These are phyloP conservation scores for Salarias fasciatus DNA, from an alignment of 2,797 vertebrate species.

Conservation along the genomic window DNA sequence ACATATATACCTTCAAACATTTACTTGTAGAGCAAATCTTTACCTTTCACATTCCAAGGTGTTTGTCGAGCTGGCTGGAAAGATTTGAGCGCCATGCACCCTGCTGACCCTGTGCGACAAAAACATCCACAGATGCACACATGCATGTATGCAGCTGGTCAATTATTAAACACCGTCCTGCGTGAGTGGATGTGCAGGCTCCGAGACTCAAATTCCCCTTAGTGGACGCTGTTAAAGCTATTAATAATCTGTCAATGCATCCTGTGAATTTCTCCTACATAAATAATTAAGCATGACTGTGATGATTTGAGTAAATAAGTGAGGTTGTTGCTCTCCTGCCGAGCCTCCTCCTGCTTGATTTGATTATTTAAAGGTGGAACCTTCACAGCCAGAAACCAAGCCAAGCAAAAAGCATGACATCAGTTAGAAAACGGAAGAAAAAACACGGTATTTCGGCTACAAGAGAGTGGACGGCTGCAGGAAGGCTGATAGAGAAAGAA, in stretches of 20 bases:
- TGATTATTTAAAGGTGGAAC: too few species aligned
- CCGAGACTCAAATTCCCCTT: conserved; percentile 5
- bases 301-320: too few species aligned
- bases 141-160: conserved; percentile 21
- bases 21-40: conserved; percentile 6
- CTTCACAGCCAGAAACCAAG: too few species aligned
- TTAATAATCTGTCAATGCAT: conserved; percentile 1
- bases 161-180: conserved; percentile 38
- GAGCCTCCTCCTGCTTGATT: too few species aligned
- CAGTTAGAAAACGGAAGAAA: neutral
- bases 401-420: too few species aligned
- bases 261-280: neutral
- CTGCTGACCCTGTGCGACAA: too few species aligned
- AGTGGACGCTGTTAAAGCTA: neutral
- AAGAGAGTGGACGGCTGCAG: neutral
- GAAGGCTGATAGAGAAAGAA: conserved; percentile 40
- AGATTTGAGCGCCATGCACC: neutral
- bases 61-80: neutral
- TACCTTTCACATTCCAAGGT: conserved; percentile 12
- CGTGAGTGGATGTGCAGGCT: conserved; percentile 8
- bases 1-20: conserved; percentile 18
- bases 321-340: too few species aligned
- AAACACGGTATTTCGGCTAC: neutral
- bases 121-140: too few species aligned
- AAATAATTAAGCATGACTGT: too few species aligned